A percentile compares a stretch with the other conserved stretches of the same genome.
Conservation (phyloP, 1,140 invertebrate genomes). For the Mesaphorura yosii region DNA sequence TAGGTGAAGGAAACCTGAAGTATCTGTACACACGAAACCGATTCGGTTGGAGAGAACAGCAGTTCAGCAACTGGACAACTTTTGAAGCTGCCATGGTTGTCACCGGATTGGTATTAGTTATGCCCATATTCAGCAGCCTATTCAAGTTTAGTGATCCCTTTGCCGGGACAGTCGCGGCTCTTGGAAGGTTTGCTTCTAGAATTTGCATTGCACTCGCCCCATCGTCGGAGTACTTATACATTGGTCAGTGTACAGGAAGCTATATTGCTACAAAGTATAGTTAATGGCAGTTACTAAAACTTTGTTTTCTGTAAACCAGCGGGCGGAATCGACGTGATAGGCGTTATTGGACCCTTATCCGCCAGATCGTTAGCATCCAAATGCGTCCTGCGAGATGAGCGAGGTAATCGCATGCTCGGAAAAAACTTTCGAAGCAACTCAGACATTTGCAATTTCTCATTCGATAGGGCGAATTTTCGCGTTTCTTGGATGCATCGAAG, state of each 20-base stretch:
- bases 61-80: constrained; percentile 56
- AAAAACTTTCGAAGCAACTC: constrained; percentile 1
- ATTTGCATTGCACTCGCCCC: constrained; percentile 17
- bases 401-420: constrained; percentile 11
- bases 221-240: constrained; percentile 10
- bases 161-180: constrained; percentile 18
- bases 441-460: background rate
- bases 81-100: constrained; percentile 24
- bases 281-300: background rate
- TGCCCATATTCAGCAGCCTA: constrained; percentile 28
- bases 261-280: background rate
- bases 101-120: constrained; percentile 15
- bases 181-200: constrained; percentile 14
- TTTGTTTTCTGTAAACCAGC: constrained; percentile 14
- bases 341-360: constrained; percentile 25
- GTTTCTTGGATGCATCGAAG: constrained; percentile 31
- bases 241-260: constrained; percentile 6
- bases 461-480: constrained; percentile 26
- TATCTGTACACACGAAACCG: constrained; percentile 66
- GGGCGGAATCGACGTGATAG: constrained; percentile 21
- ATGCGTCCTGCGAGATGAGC: constrained; percentile 28
- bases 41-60: constrained; percentile 74
- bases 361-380: constrained; percentile 29
- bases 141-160: constrained; percentile 27
- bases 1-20: constrained; percentile 67